A percentile compares a stretch with the other conserved stretches of the same genome.
Evolutionary conservation across 2,113 vertebrate genomes (phyloP).

Genomic region (Solea senegalensis): DNA sequence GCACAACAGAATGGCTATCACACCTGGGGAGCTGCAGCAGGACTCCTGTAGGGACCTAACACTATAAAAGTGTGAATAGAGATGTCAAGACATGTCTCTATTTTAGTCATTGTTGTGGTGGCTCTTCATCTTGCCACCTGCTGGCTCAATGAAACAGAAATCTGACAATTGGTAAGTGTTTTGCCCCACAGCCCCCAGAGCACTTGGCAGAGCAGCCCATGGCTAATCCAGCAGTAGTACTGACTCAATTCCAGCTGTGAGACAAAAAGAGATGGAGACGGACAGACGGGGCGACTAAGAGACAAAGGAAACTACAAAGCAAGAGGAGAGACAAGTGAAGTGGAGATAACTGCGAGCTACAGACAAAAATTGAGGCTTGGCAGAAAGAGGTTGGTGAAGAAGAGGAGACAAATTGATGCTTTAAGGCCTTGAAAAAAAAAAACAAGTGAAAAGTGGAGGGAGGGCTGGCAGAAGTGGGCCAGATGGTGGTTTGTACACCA

Average conservation of each 20-base stretch:
- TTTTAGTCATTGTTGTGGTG: constrained; percentile 16
- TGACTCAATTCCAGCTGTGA: constrained; percentile 54
- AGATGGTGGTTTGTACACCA: constrained; percentile 17
- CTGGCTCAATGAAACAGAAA: constrained; percentile 51
- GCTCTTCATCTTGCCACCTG: constrained; percentile 49
- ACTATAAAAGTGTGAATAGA: constrained; percentile 28
- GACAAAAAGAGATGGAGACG: constrained; percentile 32
- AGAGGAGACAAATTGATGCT: constrained; percentile 34
- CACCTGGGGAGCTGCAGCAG: constrained; percentile 17
- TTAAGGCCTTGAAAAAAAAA: constrained; percentile 4
- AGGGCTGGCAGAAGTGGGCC: constrained; percentile 37
- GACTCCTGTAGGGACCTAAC: neutral
- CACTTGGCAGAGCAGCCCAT: constrained; percentile 56
- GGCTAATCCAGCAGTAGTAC: constrained; percentile 65
- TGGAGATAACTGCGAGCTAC: constrained; percentile 19
- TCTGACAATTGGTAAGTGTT: constrained; percentile 64
- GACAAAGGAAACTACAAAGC: constrained; percentile 23
- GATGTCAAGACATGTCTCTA: constrained; percentile 41
- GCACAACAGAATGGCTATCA: neutral
- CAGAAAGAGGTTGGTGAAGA: constrained; percentile 36
- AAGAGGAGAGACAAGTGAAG: constrained; percentile 7
- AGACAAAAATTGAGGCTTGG: constrained; percentile 16
- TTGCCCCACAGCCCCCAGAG: constrained; percentile 51
- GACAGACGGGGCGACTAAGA: constrained; percentile 9
- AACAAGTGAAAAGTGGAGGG: constrained; percentile 26